Evolutionary conservation across 2,113 vertebrate species (phyloP).

Genomic region (Erpornis zantholeuca): DNA sequence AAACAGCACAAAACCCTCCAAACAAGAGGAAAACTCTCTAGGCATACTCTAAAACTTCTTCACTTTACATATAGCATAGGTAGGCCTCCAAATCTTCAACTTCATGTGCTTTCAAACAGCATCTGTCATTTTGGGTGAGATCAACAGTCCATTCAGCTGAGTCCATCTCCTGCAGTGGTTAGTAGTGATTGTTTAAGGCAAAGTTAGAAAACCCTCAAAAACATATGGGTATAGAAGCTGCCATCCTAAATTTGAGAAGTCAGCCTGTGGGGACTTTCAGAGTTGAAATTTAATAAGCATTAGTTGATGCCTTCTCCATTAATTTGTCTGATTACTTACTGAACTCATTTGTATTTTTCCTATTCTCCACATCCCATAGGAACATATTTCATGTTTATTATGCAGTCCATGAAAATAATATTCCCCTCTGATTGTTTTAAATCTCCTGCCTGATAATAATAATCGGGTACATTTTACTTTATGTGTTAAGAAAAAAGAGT

Average conservation of each 20-base stretch:
- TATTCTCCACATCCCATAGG: neutral
- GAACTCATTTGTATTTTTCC: neutral
- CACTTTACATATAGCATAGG: neutral
- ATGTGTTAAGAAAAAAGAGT: neutral
- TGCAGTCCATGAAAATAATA: neutral
- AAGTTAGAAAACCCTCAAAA: neutral
- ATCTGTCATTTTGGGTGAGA: neutral
- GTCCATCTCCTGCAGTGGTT: neutral
- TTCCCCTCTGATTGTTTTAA: neutral
- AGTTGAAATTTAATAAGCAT: neutral
- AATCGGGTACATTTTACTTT: neutral
- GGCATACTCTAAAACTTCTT: neutral
- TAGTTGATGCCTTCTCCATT: neutral
- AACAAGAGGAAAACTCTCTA: neutral
- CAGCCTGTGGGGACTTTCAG: neutral
- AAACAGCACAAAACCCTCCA: neutral
- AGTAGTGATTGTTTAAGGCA: neutral
- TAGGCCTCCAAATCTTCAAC: neutral
- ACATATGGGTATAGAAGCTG: neutral
- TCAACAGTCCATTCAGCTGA: neutral
- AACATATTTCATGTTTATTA: neutral
- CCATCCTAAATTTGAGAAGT: neutral
- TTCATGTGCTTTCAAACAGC: neutral
- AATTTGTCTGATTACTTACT: neutral
- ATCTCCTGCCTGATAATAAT: neutral